Conservation (phyloP, 2,797 vertebrate species). For the Taeniopygia guttata region DNA sequence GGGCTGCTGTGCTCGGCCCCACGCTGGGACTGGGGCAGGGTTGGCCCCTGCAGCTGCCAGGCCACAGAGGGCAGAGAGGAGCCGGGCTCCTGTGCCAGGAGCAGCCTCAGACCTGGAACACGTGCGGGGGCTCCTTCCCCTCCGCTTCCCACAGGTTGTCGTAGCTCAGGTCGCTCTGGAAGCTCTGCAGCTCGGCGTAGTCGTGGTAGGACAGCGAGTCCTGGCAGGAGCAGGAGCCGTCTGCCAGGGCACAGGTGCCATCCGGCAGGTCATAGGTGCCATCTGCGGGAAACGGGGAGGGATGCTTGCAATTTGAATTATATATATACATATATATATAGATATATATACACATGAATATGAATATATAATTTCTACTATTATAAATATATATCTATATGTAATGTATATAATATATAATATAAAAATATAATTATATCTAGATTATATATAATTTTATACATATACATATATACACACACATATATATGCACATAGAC, state of each 20-base stretch:
- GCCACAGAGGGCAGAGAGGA: background rate
- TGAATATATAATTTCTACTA: too few relatives aligned
- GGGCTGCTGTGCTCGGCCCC: background rate
- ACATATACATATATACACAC: too few relatives aligned
- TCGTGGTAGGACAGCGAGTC: slow-evolving; percentile 31
- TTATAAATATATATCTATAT: too few relatives aligned
- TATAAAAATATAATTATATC: too few relatives aligned
- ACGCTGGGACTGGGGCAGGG: background rate
- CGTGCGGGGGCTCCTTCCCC: background rate
- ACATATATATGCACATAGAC: too few relatives aligned
- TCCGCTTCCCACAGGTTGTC: slow-evolving; percentile 69
- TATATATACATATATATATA: too few relatives aligned
- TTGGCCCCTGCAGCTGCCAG: too few relatives aligned
- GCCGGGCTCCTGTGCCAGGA: background rate
- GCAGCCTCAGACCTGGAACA: background rate
- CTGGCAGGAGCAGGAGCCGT: rapidly evolving
- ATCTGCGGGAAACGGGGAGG: background rate
- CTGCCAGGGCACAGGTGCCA: background rate
- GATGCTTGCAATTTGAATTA: too few relatives aligned
- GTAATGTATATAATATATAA: too few relatives aligned
- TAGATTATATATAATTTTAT: too few relatives aligned
- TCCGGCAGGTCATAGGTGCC: background rate
- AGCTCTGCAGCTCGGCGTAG: slow-evolving; percentile 58
- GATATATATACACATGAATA: too few relatives aligned
- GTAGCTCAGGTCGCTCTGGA: slow-evolving; percentile 58